Conservation (phyloP, 2,113 vertebrate genomes). For the Ivindomyrus marchei region DNA sequence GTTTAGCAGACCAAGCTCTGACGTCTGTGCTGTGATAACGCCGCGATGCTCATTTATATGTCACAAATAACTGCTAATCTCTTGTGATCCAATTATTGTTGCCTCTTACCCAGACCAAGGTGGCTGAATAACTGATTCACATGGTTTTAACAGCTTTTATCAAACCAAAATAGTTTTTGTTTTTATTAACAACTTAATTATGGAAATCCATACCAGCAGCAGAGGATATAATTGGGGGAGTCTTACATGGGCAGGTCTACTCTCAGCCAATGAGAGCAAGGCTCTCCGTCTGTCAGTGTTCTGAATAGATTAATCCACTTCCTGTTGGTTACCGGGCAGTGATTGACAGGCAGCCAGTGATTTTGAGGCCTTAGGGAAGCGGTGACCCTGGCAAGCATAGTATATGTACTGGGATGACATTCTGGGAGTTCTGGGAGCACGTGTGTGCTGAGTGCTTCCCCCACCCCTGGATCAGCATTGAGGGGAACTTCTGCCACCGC, state of each 20-base stretch:
- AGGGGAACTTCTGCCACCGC: conserved; percentile 27
- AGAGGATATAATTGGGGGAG: not conserved
- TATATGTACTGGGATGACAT: not conserved
- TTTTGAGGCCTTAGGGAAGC: not conserved
- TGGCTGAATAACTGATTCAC: not conserved
- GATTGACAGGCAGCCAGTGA: not conserved
- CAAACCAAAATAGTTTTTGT: not conserved
- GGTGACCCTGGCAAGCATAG: not conserved
- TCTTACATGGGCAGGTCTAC: not conserved
- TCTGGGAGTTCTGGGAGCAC: not conserved
- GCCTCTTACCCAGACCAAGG: not conserved
- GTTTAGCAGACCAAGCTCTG: not conserved
- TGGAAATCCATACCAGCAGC: not conserved
- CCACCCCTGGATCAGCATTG: conserved; percentile 5
- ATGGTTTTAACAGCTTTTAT: not conserved
- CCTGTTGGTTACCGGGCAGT: not conserved
- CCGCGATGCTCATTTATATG: not conserved
- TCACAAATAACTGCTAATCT: not conserved
- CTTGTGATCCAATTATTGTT: not conserved
- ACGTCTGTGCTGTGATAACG: not conserved
- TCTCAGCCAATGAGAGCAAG: not conserved
- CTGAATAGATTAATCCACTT: not conserved
- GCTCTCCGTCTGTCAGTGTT: not conserved
- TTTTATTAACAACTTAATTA: not conserved
- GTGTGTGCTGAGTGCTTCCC: not conserved